Conservation (phyloP, 2,888 invertebrate species). For the Cheiracanthium punctorium region DNA sequence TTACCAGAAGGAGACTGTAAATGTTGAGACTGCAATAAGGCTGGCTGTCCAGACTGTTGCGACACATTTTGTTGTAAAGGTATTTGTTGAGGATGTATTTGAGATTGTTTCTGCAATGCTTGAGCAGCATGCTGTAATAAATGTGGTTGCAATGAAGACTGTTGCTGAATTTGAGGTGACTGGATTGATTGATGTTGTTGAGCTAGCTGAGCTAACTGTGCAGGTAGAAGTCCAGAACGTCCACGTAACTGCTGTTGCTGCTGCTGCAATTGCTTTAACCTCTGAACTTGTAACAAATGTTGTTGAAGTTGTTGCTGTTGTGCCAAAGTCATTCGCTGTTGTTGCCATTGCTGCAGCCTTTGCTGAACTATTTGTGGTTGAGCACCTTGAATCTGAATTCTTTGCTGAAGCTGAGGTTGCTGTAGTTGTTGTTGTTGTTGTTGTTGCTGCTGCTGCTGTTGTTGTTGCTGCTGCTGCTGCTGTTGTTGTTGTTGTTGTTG, state of each 20-base stretch:
- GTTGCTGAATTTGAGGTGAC: slow-evolving; percentile 51
- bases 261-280: slow-evolving; percentile 36
- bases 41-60: slow-evolving; percentile 33
- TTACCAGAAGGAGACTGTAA: background rate
- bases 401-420: slow-evolving; percentile 19
- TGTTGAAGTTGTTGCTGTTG: slow-evolving; percentile 50
- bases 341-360: slow-evolving; percentile 36
- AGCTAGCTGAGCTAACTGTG: slow-evolving; percentile 41
- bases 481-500: slow-evolving; percentile 36
- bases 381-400: slow-evolving; percentile 25
- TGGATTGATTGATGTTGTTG: slow-evolving; percentile 38
- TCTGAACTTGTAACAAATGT: slow-evolving; percentile 37
- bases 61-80: slow-evolving; percentile 29
- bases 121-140: slow-evolving; percentile 31
- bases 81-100: slow-evolving; percentile 38
- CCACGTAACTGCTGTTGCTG: slow-evolving; percentile 52
- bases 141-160: slow-evolving; percentile 48
- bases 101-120: slow-evolving; percentile 42
- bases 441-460: slow-evolving; percentile 21
- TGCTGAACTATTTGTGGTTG: slow-evolving; percentile 55
- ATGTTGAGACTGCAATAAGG: slow-evolving; percentile 50
- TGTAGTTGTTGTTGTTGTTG: slow-evolving; percentile 22
- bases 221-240: slow-evolving; percentile 26
- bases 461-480: slow-evolving; percentile 41
- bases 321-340: slow-evolving; percentile 38